Evolutionary conservation across 2,113 vertebrate species (phyloP).

Genomic region (Corythaixoides concolor): DNA sequence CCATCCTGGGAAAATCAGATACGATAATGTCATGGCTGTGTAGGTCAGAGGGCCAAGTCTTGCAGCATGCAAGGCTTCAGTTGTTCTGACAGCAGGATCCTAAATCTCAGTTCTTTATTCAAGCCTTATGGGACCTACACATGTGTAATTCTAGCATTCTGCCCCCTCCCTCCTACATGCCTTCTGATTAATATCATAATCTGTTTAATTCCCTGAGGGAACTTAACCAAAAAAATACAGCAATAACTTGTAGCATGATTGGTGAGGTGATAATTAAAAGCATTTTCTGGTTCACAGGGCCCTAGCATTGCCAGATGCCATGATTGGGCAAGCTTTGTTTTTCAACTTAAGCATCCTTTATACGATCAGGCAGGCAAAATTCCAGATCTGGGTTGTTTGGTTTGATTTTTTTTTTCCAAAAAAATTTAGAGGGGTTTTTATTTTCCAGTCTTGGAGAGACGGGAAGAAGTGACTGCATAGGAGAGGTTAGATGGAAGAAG

Average conservation of each 20-base stretch:
- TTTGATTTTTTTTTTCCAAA: rapidly evolving
- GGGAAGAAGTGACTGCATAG: neutral
- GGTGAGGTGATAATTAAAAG: conserved; percentile 76
- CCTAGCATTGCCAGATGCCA: conserved; percentile 34
- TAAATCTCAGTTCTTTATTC: neutral
- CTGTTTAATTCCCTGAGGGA: conserved; percentile 39
- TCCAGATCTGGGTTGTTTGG: neutral
- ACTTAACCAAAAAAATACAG: conserved; percentile 36
- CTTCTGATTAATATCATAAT: conserved; percentile 62
- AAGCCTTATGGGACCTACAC: conserved; percentile 41
- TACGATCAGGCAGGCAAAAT: neutral
- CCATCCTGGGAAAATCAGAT: conserved; percentile 50
- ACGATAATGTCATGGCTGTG: neutral
- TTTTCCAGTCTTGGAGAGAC: neutral
- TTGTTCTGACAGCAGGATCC: neutral
- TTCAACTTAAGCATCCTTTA: neutral
- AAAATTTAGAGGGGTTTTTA: neutral
- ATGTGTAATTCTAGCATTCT: conserved; percentile 47
- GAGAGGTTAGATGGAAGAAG: neutral
- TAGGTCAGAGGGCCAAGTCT: conserved; percentile 5
- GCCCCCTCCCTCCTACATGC: conserved; percentile 25
- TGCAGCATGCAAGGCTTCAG: neutral
- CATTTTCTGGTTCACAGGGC: conserved; percentile 51
- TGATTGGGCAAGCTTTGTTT: conserved; percentile 8
- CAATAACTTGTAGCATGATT: conserved; percentile 55